Conservation (phyloP, 2,888 invertebrate genomes). For the Periphyllus acericola region DNA sequence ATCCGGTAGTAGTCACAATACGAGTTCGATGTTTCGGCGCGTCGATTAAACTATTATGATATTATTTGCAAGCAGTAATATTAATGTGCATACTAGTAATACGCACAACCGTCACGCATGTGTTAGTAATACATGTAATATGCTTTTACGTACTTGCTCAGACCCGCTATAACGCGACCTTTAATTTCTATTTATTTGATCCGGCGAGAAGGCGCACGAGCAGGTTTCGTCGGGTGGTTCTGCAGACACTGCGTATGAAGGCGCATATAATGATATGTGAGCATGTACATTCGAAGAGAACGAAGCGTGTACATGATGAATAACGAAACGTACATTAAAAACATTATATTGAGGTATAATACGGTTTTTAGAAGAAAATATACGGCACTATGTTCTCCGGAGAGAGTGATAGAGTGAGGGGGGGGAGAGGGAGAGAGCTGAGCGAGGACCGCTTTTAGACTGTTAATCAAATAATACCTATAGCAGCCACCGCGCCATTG, state of each 20-base stretch:
- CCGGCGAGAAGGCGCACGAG: neutral
- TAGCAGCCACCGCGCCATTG: neutral
- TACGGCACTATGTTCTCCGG: neutral
- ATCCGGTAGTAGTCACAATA: too few relatives aligned
- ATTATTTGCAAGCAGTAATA: too few relatives aligned
- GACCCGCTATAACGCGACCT: neutral
- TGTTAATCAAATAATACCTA: conserved; percentile 47
- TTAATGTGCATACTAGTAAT: too few relatives aligned
- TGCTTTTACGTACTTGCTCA: too few relatives aligned
- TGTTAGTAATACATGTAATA: too few relatives aligned
- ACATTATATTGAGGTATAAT: neutral
- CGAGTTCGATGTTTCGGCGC: too few relatives aligned
- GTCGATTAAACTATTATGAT: too few relatives aligned
- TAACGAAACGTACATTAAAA: neutral
- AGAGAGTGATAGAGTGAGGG: too few relatives aligned
- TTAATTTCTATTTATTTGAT: conserved; percentile 3
- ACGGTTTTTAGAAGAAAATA: conserved; percentile 20
- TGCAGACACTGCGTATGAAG: neutral
- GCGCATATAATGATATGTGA: neutral
- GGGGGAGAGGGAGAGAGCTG: neutral
- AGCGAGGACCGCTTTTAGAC: conserved; percentile 6
- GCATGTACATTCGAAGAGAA: neutral
- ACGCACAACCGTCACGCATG: too few relatives aligned
- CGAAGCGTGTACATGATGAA: neutral
- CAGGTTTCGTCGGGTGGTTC: neutral